phyloP scores from a whole-genome alignment of 2,888 invertebrate genomes.

The Conomelus anceps region DNA sequence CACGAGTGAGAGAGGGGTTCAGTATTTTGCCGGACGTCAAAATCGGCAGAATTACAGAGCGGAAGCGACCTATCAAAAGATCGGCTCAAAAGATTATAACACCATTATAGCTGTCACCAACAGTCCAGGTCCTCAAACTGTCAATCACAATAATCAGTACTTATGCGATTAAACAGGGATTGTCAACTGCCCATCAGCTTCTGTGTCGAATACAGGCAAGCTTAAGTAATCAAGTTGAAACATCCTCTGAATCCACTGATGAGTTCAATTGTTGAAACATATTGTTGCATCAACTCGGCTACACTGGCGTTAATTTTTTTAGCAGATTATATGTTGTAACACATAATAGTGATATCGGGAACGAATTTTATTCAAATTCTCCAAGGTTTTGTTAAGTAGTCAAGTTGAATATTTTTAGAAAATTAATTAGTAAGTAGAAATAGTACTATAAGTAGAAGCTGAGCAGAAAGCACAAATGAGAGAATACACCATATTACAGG shows the following conservation, averaged over 20 bases:
- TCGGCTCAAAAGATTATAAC: background rate
- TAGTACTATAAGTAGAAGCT: too few species aligned
- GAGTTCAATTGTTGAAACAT: background rate
- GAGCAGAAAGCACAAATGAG: too few species aligned
- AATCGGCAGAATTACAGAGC: background rate
- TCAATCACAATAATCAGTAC: background rate
- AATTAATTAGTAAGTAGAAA: too few species aligned
- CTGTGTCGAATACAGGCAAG: background rate
- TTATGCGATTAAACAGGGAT: background rate
- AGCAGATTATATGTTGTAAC: too few species aligned
- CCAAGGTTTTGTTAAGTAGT: too few species aligned
- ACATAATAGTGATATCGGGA: too few species aligned
- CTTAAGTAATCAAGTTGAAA: background rate
- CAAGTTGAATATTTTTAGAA: too few species aligned
- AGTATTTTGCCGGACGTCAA: background rate
- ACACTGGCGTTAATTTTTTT: too few species aligned
- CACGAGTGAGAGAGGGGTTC: background rate
- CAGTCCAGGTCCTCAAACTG: background rate
- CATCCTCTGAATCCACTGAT: background rate
- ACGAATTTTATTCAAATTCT: too few species aligned
- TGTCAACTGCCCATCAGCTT: background rate
- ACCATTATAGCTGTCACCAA: background rate
- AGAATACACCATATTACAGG: too few species aligned
- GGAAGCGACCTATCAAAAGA: background rate
- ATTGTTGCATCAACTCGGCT: background rate